These are phyloP conservation scores for Odontophorus gujanensis DNA, from an alignment of 2,113 vertebrate genomes.

Conservation along the genomic window DNA sequence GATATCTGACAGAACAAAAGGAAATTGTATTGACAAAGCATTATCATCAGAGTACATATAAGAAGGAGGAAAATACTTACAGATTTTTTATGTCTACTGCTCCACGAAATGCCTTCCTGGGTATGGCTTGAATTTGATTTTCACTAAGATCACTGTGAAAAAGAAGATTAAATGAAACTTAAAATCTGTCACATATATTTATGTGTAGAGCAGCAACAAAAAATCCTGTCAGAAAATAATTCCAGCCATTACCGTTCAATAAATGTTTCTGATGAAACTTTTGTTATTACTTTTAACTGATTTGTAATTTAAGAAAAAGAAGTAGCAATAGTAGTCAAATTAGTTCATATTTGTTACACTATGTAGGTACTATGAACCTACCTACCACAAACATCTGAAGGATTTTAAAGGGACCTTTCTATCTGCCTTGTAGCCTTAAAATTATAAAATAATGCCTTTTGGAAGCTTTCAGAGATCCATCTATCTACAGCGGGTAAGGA, in stretches of 20 bases:
- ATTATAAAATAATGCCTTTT: background rate
- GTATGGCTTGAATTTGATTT: constrained; percentile 98
- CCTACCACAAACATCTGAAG: no score
- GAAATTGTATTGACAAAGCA: background rate
- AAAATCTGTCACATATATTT: background rate
- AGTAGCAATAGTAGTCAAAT: background rate
- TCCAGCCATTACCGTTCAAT: background rate
- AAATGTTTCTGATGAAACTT: background rate
- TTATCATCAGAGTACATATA: background rate
- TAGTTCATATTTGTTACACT: background rate
- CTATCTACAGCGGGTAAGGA: background rate
- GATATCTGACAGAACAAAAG: background rate
- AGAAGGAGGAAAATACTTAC: constrained; percentile 82
- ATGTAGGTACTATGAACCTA: background rate
- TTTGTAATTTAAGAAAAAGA: constrained; percentile 5
- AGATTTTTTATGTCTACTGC: constrained; percentile 98
- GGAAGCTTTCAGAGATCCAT: background rate
- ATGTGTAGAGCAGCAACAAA: background rate
- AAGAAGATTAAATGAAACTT: background rate
- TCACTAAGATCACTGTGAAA: constrained; percentile 92
- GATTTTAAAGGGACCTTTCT: no score
- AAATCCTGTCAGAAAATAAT: background rate
- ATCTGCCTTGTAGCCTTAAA: background rate
- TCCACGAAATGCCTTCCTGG: constrained; percentile 96
- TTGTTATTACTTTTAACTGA: background rate